These are phyloP conservation scores for Balanococcus diminutus DNA, from an alignment of 2,888 invertebrate species.

Conservation along the genomic window DNA sequence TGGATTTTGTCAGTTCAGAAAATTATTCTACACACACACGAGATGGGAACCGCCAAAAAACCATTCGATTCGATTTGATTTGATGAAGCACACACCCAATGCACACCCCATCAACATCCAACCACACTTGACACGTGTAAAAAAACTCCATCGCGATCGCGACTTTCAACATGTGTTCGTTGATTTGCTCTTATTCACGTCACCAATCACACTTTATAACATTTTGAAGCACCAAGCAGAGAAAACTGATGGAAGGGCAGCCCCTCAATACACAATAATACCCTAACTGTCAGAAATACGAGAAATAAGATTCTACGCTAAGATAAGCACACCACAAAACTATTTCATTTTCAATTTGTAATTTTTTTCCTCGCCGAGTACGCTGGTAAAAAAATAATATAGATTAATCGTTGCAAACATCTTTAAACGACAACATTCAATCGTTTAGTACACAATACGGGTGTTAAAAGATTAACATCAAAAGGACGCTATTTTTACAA, in stretches of 20 bases:
- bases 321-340: slow-evolving; percentile 6
- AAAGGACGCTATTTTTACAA: slow-evolving; percentile 54
- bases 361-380: neutral
- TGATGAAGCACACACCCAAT: too few relatives aligned
- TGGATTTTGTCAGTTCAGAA: too few relatives aligned
- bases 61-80: too few relatives aligned
- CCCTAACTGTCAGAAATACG: neutral
- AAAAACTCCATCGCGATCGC: neutral
- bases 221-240: neutral
- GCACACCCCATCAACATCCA: too few relatives aligned
- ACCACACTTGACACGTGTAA: too few relatives aligned
- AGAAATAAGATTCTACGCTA: neutral
- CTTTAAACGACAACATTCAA: slow-evolving; percentile 44
- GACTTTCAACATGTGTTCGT: neutral
- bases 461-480: slow-evolving; percentile 55
- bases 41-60: too few relatives aligned
- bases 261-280: neutral
- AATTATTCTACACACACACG: too few relatives aligned
- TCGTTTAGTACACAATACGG: slow-evolving; percentile 50
- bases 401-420: slow-evolving; percentile 9
- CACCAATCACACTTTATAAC: neutral
- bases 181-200: neutral
- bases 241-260: too few relatives aligned
- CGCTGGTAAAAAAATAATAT: neutral
- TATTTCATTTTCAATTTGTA: neutral